A percentile compares a stretch with the other conserved stretches of the same genome.
phyloP scores from a whole-genome alignment of 2,797 vertebrate genomes.

The Spondyliosoma cantharus region DNA sequence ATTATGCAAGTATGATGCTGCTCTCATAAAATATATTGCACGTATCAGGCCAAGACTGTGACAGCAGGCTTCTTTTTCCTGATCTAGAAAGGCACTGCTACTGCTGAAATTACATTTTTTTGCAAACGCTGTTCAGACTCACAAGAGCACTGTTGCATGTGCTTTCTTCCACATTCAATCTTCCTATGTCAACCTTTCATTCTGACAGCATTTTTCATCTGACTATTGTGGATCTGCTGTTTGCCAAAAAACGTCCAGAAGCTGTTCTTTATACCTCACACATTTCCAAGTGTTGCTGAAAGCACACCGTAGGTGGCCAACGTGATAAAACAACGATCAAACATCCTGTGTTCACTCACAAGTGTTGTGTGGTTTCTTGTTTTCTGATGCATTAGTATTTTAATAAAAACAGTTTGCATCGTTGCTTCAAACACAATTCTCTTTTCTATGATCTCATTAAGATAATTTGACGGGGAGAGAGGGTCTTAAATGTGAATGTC shows the following conservation, averaged over 20 bases:
- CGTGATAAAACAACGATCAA: conserved; percentile 52
- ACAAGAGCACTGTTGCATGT: not conserved
- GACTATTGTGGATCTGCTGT: conserved; percentile 33
- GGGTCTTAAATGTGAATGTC: conserved; percentile 6
- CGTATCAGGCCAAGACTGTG: not conserved
- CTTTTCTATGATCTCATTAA: conserved; percentile 6
- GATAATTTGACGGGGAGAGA: not conserved
- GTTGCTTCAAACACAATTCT: conserved; percentile 9
- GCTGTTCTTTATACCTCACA: conserved; percentile 63
- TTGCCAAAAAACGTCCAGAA: conserved; percentile 44
- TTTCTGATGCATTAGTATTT: conserved; percentile 32
- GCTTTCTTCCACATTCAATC: conserved; percentile 11
- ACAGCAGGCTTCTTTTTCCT: not conserved
- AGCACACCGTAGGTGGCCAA: conserved; percentile 54
- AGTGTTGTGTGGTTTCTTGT: conserved; percentile 35
- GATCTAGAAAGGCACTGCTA: not conserved
- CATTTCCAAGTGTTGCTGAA: conserved; percentile 61
- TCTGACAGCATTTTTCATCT: conserved; percentile 16
- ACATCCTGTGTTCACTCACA: conserved; percentile 47
- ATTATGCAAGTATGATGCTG: not conserved
- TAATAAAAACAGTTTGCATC: conserved; percentile 20
- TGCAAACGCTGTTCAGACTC: conserved; percentile 1
- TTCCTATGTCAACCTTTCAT: conserved; percentile 20
- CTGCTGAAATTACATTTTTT: conserved; percentile 1
- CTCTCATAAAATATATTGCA: not conserved